These are phyloP conservation scores for Orthochromis indermauri DNA, from an alignment of 2,113 vertebrate genomes.

Conservation along the genomic window DNA sequence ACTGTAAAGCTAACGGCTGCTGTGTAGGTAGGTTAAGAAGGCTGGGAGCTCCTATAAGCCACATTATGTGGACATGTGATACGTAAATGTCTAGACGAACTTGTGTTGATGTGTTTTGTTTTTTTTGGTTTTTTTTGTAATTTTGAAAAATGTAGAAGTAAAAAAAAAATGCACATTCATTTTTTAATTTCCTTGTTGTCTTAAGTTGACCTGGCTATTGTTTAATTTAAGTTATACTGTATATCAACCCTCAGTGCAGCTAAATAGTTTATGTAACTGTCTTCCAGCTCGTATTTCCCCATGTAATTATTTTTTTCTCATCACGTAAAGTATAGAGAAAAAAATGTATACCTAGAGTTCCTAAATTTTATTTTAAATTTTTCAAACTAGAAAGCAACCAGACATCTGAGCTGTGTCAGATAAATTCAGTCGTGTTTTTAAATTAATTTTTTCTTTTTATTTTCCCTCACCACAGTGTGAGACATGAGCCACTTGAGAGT, in stretches of 20 bases:
- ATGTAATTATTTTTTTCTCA: background rate
- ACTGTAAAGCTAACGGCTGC: slow-evolving; percentile 51
- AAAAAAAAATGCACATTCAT: background rate
- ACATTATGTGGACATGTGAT: slow-evolving; percentile 53
- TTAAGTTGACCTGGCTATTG: background rate
- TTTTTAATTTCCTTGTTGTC: background rate
- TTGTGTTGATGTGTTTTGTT: background rate
- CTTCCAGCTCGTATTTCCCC: background rate
- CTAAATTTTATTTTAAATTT: background rate
- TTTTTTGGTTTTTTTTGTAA: background rate
- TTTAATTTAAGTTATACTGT: background rate
- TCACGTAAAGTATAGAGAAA: background rate
- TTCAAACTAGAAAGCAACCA: background rate
- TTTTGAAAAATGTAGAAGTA: background rate
- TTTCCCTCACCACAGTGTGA: background rate
- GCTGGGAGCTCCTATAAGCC: slow-evolving; percentile 42
- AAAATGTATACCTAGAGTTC: background rate
- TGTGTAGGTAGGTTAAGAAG: slow-evolving; percentile 29
- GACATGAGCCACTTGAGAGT: slow-evolving; percentile 8
- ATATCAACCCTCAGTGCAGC: background rate
- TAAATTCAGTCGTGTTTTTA: background rate
- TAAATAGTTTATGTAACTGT: background rate
- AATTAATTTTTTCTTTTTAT: background rate
- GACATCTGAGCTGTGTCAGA: background rate
- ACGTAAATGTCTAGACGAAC: slow-evolving; percentile 53